phyloP scores from a whole-genome alignment of 1,140 invertebrate species.

The Pseudomyrmex pallidus region DNA sequence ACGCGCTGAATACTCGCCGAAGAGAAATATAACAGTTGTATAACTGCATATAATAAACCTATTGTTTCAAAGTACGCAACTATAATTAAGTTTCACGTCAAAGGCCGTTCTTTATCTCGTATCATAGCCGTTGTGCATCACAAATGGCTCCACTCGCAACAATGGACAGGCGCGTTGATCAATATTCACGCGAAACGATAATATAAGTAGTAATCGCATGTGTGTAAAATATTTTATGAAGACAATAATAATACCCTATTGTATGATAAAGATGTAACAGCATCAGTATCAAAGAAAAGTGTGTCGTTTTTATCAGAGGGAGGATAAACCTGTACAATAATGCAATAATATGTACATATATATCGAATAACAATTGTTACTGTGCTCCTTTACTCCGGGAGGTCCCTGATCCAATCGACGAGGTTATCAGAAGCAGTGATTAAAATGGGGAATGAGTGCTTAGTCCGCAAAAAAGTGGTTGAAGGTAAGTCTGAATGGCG shows the following conservation, averaged over 20 bases:
- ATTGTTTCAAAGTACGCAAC: slow-evolving; percentile 68
- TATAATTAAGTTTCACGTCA: slow-evolving; percentile 65
- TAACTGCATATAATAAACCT: slow-evolving; percentile 65
- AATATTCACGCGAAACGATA: neutral
- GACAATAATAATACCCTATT: too few relatives aligned
- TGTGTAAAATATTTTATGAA: too few relatives aligned
- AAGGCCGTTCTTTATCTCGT: slow-evolving; percentile 2
- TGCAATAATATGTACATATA: neutral
- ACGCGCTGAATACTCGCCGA: slow-evolving; percentile 61
- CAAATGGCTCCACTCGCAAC: slow-evolving; percentile 10
- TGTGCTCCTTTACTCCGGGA: slow-evolving; percentile 59
- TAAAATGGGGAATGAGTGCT: slow-evolving; percentile 77
- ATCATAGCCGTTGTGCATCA: neutral
- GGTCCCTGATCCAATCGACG: slow-evolving; percentile 76
- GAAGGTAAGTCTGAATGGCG: slow-evolving; percentile 70
- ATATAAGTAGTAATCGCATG: neutral
- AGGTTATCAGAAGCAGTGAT: slow-evolving; percentile 78
- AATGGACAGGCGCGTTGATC: neutral
- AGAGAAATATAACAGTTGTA: slow-evolving; percentile 64
- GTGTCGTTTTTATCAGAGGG: neutral
- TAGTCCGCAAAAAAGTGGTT: slow-evolving; percentile 72
- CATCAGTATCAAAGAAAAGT: neutral
- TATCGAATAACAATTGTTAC: slow-evolving; percentile 33
- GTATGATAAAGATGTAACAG: too few relatives aligned
- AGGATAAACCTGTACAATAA: neutral